Conservation (phyloP, 2,113 vertebrate genomes). For the Panthera leo region DNA sequence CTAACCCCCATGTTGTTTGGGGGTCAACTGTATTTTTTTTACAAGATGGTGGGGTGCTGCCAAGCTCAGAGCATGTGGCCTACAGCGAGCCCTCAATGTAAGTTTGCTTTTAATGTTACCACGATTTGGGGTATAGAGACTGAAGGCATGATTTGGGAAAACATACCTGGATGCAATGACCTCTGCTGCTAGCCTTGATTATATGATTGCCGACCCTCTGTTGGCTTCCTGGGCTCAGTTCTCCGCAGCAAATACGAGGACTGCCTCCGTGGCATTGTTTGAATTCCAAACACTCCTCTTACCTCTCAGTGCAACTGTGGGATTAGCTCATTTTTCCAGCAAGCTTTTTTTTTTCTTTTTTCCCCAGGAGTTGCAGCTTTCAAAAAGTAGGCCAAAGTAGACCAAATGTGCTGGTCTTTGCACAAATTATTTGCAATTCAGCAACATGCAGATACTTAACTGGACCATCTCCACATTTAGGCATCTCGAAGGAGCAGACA, state of each 20-base stretch:
- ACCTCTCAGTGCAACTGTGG: not conserved
- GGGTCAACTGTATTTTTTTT: not conserved
- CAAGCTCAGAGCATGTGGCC: not conserved
- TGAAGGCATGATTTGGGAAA: not conserved
- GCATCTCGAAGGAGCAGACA: not conserved
- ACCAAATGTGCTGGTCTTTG: slow-evolving; percentile 35
- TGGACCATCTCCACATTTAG: not conserved
- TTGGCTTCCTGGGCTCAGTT: not conserved
- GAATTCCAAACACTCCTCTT: not conserved
- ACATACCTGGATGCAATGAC: not conserved
- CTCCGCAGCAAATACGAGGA: not conserved
- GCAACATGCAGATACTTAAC: not conserved
- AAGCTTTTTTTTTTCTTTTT: not conserved
- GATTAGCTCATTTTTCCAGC: slow-evolving; percentile 26
- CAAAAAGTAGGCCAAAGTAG: slow-evolving; percentile 42
- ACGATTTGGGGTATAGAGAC: not conserved
- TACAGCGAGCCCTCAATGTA: not conserved
- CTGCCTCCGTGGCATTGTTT: not conserved
- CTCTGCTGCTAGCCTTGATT: not conserved
- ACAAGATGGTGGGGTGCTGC: too few species aligned
- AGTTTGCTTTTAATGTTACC: not conserved
- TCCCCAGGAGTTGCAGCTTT: not conserved
- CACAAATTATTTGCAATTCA: slow-evolving; percentile 14
- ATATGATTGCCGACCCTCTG: not conserved
- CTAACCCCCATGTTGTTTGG: not conserved